phyloP scores from a whole-genome alignment of 2,113 vertebrate species.

The Neolamprologus tretocephalus region DNA sequence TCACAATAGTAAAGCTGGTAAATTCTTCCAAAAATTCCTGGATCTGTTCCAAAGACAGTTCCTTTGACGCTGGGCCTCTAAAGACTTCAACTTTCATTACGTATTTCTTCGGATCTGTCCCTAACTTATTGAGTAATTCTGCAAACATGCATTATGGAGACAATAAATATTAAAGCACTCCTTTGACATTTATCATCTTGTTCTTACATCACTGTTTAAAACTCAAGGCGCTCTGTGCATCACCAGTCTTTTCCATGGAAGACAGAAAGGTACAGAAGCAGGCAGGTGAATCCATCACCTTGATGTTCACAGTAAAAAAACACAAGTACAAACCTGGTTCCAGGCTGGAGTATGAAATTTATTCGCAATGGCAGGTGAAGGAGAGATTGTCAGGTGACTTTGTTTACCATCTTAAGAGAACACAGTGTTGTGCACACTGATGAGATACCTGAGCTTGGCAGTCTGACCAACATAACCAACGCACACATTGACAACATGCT shows the following conservation, averaged over 20 bases:
- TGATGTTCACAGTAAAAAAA: not conserved
- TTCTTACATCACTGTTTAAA: not conserved
- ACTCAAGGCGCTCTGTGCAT: not conserved
- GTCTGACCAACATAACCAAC: not conserved
- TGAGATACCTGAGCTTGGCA: constrained; percentile 43
- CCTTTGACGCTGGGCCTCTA: not conserved
- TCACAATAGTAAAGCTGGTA: not conserved
- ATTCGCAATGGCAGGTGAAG: constrained; percentile 26
- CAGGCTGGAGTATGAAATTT: constrained; percentile 14
- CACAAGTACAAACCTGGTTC: not conserved
- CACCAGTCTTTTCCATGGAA: not conserved
- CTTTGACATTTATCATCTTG: not conserved
- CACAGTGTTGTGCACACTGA: not conserved
- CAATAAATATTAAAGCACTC: not conserved
- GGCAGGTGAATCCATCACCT: not conserved
- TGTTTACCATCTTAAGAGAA: not conserved
- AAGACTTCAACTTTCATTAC: not conserved
- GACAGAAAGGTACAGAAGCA: not conserved
- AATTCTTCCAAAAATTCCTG: not conserved
- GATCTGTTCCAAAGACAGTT: not conserved
- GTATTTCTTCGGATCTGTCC: not conserved
- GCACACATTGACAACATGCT: not conserved
- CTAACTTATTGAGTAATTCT: not conserved
- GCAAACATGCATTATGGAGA: not conserved
- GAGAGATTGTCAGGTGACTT: constrained; percentile 30